These are phyloP conservation scores for Mustela erminea DNA, from an alignment of 2,797 vertebrate species.

Conservation along the genomic window DNA sequence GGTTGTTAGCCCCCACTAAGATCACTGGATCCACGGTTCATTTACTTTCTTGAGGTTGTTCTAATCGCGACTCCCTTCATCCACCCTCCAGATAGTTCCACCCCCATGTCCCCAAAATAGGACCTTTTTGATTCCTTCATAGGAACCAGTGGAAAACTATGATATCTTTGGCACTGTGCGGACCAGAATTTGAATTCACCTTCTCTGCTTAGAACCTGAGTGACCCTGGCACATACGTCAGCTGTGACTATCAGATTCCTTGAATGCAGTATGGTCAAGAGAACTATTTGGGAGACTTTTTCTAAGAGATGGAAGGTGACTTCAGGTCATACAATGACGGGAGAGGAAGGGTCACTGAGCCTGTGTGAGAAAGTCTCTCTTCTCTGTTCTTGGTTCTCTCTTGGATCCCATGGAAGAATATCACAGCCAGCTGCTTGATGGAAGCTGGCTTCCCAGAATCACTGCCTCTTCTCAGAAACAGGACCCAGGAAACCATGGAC, in stretches of 20 bases:
- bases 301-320: background rate
- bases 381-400: background rate
- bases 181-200: background rate
- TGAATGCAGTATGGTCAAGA: background rate
- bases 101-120: accelerated
- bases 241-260: background rate
- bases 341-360: background rate
- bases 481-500: background rate
- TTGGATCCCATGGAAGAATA: background rate
- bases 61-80: background rate
- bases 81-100: background rate
- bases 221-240: background rate
- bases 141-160: background rate
- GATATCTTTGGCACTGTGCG: background rate
- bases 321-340: background rate
- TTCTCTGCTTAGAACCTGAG: background rate
- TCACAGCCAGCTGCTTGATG: background rate
- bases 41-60: background rate
- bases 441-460: background rate
- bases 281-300: no score
- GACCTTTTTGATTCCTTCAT: background rate
- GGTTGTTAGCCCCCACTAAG: background rate
- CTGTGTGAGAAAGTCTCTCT: background rate
- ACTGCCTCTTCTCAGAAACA: background rate
- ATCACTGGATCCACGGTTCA: background rate